Base-by-base conservation (phyloP, 2,797 vertebrate species). In the Falco novaeseelandiae region DNA sequence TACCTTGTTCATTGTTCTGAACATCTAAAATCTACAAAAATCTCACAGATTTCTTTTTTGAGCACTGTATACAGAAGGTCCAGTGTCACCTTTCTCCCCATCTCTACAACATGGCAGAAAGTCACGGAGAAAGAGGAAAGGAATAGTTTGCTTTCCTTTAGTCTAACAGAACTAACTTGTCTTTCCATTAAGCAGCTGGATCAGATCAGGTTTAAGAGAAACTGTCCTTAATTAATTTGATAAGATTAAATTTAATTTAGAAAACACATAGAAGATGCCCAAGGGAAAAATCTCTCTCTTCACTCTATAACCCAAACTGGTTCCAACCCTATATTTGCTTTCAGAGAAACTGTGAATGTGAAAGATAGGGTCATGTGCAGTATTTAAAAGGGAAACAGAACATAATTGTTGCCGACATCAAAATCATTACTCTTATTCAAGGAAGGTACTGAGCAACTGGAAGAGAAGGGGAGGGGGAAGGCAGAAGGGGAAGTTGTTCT, bases 221-320 rank as follows among this genome's bases (percentile, higher is more conserved):
- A 95, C 30, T 32, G 25, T 67, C 74, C 90, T 92, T 95, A 95
- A 96, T 95, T 91, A 96, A 96, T 93, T 85, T 40, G 78, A 17
- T 87, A 96, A 94, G 73, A 96, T 95, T 88, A 90, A 71, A 89
- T 74, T 94, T 87, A 93, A 92, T 93, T 96, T 87, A 91, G 84
- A 93, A 96, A 94, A 96, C 78, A 36, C 81, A 89, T 27, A 85
- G 77, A 70, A 92, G 85, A 48, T 96, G 85, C 92, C 89, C 93
- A 92, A 86, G 89, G 86, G 92, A 96, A 93, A 88, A 93, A 77
- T 61, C 61, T 29, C 77, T 58, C 55, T 72, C 67, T 80, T 26
- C 20, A 29, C 66, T 62, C 40, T 65, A 2, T 57, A 96, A 91
- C 44, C 59, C 62, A 94, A 85, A 79, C 55, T 67, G 69, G 19